phyloP scores from a whole-genome alignment of 1,140 invertebrate species.

The Pemphigus obesinymphae region DNA sequence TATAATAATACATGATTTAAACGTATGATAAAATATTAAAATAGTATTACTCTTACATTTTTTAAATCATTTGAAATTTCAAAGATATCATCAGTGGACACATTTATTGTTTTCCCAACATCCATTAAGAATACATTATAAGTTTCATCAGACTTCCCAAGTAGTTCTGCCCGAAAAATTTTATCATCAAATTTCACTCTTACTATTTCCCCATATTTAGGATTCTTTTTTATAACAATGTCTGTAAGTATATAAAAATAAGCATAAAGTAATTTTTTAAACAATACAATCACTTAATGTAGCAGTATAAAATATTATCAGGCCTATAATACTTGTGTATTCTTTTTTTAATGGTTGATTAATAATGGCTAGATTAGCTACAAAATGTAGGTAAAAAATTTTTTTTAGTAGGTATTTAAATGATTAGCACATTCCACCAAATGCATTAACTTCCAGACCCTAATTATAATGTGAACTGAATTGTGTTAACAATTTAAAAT shows the following conservation, averaged over 20 bases:
- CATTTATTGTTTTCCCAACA: background rate
- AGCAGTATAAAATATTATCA: too few relatives aligned
- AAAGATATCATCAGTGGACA: background rate
- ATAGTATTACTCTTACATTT: background rate
- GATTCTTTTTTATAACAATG: background rate
- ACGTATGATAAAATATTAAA: background rate
- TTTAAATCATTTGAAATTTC: background rate
- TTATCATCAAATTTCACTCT: conserved; percentile 17
- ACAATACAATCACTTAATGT: too few relatives aligned
- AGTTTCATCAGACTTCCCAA: background rate
- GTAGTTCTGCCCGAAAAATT: background rate
- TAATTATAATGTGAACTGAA: too few relatives aligned
- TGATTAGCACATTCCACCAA: too few relatives aligned
- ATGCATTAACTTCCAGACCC: too few relatives aligned
- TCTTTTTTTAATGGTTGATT: too few relatives aligned
- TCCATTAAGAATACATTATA: conserved; percentile 16
- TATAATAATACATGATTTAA: background rate
- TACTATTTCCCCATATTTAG: background rate
- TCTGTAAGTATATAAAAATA: background rate
- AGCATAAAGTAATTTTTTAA: too few relatives aligned
- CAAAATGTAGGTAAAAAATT: too few relatives aligned
- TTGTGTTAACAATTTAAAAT: too few relatives aligned
- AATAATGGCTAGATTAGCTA: too few relatives aligned
- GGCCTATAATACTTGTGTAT: too few relatives aligned
- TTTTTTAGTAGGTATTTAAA: too few relatives aligned